Conservation (phyloP, 2,888 invertebrate genomes). For the Dynastes maya region DNA sequence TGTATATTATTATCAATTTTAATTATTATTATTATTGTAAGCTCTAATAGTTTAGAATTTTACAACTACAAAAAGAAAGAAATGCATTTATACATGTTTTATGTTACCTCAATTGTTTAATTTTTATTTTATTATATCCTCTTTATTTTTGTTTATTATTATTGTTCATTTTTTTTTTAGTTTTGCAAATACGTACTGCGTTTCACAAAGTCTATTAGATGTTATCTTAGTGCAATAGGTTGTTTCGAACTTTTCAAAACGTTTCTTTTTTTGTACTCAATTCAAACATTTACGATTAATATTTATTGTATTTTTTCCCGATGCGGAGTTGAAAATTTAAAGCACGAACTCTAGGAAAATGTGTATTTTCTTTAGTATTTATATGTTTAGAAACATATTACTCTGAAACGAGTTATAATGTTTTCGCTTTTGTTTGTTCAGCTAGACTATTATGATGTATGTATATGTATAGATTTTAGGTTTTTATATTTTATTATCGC, state of each 20-base stretch:
- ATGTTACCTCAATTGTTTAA: conserved; percentile 65
- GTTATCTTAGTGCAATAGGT: conserved; percentile 48
- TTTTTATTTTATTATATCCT: conserved; percentile 56
- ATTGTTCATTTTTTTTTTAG: conserved; percentile 52
- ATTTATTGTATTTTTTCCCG: no score
- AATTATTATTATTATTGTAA: conserved; percentile 56
- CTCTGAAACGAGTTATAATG: background rate
- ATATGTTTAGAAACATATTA: background rate
- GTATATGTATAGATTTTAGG: conserved; percentile 40
- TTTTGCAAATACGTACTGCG: conserved; percentile 45
- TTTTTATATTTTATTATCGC: conserved; percentile 45
- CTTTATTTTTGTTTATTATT: conserved; percentile 30
- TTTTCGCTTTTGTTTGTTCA: conserved; percentile 44
- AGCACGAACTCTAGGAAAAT: background rate
- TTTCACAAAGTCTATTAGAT: conserved; percentile 50
- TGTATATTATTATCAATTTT: conserved; percentile 36
- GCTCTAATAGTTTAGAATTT: conserved; percentile 55
- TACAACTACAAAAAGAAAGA: conserved; percentile 52
- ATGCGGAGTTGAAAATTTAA: background rate
- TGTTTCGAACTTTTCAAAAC: background rate
- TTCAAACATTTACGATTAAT: background rate
- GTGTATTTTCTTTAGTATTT: conserved; percentile 33
- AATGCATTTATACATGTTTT: conserved; percentile 63
- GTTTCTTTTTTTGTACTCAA: background rate
- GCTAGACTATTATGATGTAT: conserved; percentile 42